Base-by-base conservation (phyloP, 1,140 invertebrate genomes). In the Berghia stephanieae region DNA sequence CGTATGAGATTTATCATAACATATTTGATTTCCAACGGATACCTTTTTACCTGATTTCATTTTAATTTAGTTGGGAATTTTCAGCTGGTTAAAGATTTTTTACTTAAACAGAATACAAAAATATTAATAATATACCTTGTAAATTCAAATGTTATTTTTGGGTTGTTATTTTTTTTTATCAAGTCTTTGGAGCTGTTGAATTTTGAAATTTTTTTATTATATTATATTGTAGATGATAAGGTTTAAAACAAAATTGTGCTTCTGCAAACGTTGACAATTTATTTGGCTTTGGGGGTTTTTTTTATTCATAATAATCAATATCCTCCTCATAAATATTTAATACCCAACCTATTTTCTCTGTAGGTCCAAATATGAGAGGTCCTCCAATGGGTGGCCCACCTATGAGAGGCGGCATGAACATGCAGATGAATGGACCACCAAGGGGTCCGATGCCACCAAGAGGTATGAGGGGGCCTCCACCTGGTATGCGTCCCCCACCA, bases 391-490 rank as follows among this genome's bases (percentile, higher is more conserved):
- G n/a, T n/a, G n/a, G n/a, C 16, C 80, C 81, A 60, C 83, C 82
- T n/a, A 86, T 84, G 83, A 63, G 79, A 79, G 80, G 82, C 40
- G 79, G 75, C 18, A 70, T 73, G 18, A 74, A 63, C 66, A 71
- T 66, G 67, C 76, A 27, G 70, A 78, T 67, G 57, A 77, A 69
- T 72, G 76, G 60, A 60, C 80, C 67, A 71, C 74, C n/a, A 57
- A 77, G 79, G 42, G 81, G 80, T 13, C 81, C 82, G 60, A 79
- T 79, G 60, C 81, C 77, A 68, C 83, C 81, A 24, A 71, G 75
- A 42, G 84, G 83, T 52, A 83, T 86, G 83, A 79, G 82, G 44
- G 80, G 82, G 16, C 82, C 83, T 43, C 85, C 85, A 44, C 83
- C 83, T 27, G 74, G 79, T 31, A 80, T 77, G 75, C 74, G 79